Evolutionary conservation across 1,140 invertebrate genomes (phyloP).

Genomic region (Orussus abietinus): DNA sequence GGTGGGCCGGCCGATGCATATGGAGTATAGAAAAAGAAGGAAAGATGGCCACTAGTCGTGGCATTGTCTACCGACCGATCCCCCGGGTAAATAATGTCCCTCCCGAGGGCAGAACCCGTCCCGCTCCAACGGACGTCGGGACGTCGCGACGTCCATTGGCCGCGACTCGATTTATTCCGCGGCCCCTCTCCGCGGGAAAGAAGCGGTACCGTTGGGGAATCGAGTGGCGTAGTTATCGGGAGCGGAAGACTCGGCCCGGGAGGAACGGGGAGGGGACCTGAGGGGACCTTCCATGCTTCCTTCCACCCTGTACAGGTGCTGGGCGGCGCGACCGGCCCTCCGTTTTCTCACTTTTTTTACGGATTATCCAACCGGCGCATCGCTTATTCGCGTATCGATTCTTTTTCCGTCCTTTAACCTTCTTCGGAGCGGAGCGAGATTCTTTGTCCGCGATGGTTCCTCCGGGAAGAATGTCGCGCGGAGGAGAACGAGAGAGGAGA

Average conservation of each 20-base stretch:
- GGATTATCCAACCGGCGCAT: conserved; percentile 12
- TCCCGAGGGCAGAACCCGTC: conserved; percentile 25
- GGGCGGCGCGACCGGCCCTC: conserved; percentile 4
- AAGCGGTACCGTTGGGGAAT: conserved; percentile 1
- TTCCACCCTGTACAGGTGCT: too few species aligned
- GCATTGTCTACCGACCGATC: conserved; percentile 48
- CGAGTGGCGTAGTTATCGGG: too few species aligned
- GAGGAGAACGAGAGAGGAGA: conserved; percentile 29
- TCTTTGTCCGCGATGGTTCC: conserved; percentile 9
- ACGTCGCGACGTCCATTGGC: conserved; percentile 33
- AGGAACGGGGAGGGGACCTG: conserved; percentile 8
- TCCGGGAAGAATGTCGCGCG: conserved; percentile 13
- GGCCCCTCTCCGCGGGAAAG: conserved; percentile 22
- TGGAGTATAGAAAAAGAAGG: conserved; percentile 48
- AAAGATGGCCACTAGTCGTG: conserved; percentile 42
- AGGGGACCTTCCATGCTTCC: conserved; percentile 6
- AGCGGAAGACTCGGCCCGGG: too few species aligned
- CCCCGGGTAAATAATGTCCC: conserved; percentile 51
- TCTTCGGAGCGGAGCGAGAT: neutral
- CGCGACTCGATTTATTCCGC: too few species aligned
- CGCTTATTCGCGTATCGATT: conserved; percentile 6
- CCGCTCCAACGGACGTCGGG: conserved; percentile 32
- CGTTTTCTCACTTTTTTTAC: conserved; percentile 14
- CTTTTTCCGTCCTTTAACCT: neutral
- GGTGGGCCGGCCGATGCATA: conserved; percentile 45